Evolutionary conservation across 2,113 vertebrate species (phyloP), one percentile per base, ranked within the genome.

Genomic region (Bucco capensis): DNA sequence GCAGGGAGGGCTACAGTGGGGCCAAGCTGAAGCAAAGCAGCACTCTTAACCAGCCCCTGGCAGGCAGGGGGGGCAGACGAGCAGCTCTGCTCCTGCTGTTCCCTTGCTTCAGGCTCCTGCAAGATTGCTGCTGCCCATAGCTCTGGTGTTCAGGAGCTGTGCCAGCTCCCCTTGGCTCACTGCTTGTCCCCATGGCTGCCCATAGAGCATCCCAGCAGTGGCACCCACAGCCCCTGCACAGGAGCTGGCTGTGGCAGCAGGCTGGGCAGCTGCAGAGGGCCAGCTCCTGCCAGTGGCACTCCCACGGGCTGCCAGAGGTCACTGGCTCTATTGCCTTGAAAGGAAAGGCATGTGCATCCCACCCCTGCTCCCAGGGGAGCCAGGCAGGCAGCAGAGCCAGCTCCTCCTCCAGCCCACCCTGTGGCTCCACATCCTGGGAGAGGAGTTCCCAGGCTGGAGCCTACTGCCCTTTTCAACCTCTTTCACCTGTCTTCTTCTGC

Each of bases 321-420:
- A 0, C 47, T 5, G 70, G 80, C 88, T 83, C 19, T 53, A n/a
- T 88, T 10, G 69, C 94, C 94, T 88, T 94, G 83, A 93, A 96
- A 95, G 92, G 95, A 90, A 96, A 93, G 88, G 95, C 86, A 93
- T 92, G 66, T 54, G 6, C 2, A 0, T 47, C 62, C 74, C 30
- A n/a, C 30, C 65, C 14, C 2, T 5, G n/a, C 44, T 83, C 57
- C 75, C 42, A 2, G 4, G 46, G 50, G 38, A 74, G 67, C 38
- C 73, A 64, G 1, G 0, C 72, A 17, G 54, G 83, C 71, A 35
- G 47, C 33, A 42, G 60, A 66, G 51, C 86, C 67, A 46, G 66
- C 35, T 70, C 87, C 89, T 88, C n/a, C 42, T 19, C 60, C 92
- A 70, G 75, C 54, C 58, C 85, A 54, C 11, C 57, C 69, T 28